Evolutionary conservation across 92 coral and sea anemone species (phyloP).

Genomic region (Epizoanthus ramosus): DNA sequence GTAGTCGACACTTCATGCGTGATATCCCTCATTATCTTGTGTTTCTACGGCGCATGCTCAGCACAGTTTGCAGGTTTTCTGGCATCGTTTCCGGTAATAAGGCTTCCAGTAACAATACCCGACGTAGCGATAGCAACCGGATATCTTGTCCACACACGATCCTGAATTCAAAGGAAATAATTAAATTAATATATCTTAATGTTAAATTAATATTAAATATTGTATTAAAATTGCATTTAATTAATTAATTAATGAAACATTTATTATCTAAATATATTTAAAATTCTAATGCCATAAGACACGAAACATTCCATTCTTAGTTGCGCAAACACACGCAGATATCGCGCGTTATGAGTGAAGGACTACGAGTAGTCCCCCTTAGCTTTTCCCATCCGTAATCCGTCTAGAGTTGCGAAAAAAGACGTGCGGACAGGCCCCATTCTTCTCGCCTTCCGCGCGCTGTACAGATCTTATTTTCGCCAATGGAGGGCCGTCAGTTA

Average conservation of each 20-base stretch:
- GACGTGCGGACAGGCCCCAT: too few species aligned
- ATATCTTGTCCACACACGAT: not conserved
- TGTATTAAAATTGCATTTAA: not conserved
- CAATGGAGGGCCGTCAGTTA: too few species aligned
- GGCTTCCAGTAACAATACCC: conserved; percentile 14
- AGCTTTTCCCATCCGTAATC: too few species aligned
- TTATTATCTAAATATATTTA: not conserved
- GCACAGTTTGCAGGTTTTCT: conserved; percentile 17
- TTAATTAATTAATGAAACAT: not conserved
- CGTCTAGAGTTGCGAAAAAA: too few species aligned
- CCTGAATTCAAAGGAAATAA: not conserved
- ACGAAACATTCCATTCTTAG: too few species aligned
- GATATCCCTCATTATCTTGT: not conserved
- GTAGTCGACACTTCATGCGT: too few species aligned
- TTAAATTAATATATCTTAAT: too few species aligned
- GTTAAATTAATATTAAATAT: not conserved
- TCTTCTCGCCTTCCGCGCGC: too few species aligned
- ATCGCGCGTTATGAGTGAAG: too few species aligned
- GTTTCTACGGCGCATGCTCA: conserved; percentile 10
- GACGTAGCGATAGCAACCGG: not conserved
- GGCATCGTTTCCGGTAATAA: not conserved
- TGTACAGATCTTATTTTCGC: too few species aligned
- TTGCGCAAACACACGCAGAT: too few species aligned
- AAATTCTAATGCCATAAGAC: not conserved
- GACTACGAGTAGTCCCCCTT: too few species aligned